Evolutionary conservation across 1,140 invertebrate species (phyloP).

Genomic region (Drosophila bocqueti): DNA sequence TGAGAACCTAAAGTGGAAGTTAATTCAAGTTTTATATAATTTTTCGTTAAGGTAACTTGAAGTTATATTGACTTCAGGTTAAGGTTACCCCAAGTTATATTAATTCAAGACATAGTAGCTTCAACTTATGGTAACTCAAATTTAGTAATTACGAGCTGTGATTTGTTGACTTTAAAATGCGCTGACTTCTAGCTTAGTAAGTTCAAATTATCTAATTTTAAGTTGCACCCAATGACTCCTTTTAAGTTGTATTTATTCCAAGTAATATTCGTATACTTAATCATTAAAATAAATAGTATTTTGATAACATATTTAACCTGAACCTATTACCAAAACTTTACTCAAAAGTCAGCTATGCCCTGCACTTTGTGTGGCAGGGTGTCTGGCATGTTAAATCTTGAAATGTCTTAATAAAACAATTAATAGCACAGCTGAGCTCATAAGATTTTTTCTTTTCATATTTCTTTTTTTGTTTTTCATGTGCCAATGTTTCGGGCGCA

Average conservation of each 20-base stretch:
- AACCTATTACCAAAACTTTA: neutral
- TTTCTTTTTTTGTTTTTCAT: slow-evolving; percentile 39
- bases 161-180: neutral
- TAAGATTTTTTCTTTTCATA: slow-evolving; percentile 64
- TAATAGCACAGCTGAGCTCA: slow-evolving; percentile 82
- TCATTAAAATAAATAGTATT: neutral
- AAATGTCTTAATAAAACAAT: slow-evolving; percentile 84
- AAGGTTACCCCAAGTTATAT: no score
- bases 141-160: neutral
- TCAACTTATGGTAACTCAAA: neutral
- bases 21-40: no score
- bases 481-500: slow-evolving; percentile 58
- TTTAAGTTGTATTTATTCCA: no score
- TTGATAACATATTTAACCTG: no score
- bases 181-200: no score
- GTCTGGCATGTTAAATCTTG: slow-evolving; percentile 76
- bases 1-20: no score
- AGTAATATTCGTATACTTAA: neutral
- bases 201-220: no score
- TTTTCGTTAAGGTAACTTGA: no score
- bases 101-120: no score
- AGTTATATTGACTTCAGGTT: no score
- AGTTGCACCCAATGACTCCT: no score
- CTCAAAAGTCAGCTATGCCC: slow-evolving; percentile 11
- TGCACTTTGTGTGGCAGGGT: slow-evolving; percentile 42